Evolutionary conservation across 1,140 invertebrate genomes (phyloP), one percentile per base, ranked within the genome.

Genomic region (Megalonaias nervosa): DNA sequence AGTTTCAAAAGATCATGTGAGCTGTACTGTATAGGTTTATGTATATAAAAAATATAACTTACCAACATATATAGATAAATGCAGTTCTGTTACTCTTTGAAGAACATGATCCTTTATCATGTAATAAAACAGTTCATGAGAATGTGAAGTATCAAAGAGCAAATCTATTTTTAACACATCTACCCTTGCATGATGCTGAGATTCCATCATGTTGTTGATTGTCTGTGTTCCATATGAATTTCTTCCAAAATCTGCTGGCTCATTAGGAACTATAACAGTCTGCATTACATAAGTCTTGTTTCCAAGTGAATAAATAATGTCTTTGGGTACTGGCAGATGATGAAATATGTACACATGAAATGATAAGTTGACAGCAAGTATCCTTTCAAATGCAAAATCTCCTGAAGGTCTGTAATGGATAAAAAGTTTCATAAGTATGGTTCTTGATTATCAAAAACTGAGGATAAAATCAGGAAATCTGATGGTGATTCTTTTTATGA

Each of bases 191-290:
- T 87, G 85, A 48, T 82, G 69, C 23, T 86, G 70, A 21, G 65
- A 71, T 9, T 75, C 70, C 77, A 87, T 83, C 17, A 87, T 77
- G 71, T 82, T 84, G 72, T 90, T 90, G 2, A 90, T 16, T 17
- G 89, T 90, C 71, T 86, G 84, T 65, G 84, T 87, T 21, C 85
- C 84, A 75, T 81, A 90, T 2, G 88, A 88, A 75, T 90, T 90
- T 14, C 89, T 77, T 26, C 85, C 81, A 80, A 87, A 90, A 71
- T 90, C 89, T 57, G 89, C 81, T 15, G 86, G 87, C 74, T 90
- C 87, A 77, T 90, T 90, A 56, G 89, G 85, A 31, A 89, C 87
- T 65, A 90, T 82, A 14, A 74, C 69, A 26, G 84, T 84, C 56
- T 82, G 80, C 23, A 83, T 75, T 48, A 82, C n/a, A 61, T 75